These are phyloP conservation scores for Listronotus bonariensis DNA, from an alignment of 1,140 invertebrate genomes.

Conservation along the genomic window DNA sequence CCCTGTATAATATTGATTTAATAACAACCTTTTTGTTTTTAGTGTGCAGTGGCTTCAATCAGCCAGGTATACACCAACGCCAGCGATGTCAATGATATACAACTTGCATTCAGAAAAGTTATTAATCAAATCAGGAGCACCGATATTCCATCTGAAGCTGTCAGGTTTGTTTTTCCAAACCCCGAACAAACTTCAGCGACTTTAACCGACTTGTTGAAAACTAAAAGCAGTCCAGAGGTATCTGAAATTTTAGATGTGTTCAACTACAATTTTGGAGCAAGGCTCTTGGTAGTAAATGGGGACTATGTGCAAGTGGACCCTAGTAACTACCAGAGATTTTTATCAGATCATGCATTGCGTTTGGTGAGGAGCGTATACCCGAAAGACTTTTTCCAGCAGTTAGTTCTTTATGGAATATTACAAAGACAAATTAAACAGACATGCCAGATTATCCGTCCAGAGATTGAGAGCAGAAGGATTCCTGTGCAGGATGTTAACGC, in stretches of 20 bases:
- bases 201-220: background rate
- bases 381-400: conserved; percentile 1
- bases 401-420: background rate
- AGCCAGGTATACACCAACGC: too few species aligned
- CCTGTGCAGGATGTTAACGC: background rate
- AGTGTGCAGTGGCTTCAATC: too few species aligned
- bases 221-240: conserved; percentile 3
- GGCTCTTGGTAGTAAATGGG: conserved; percentile 6
- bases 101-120: background rate
- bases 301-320: conserved; percentile 9
- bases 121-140: background rate
- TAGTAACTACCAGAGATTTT: background rate
- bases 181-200: background rate
- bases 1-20: too few species aligned
- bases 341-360: background rate
- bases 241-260: conserved; percentile 5
- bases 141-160: background rate
- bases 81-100: too few species aligned
- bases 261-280: conserved; percentile 1
- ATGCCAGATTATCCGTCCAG: background rate
- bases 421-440: background rate
- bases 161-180: background rate
- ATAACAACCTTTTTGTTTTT: too few species aligned
- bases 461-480: background rate
- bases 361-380: conserved; percentile 8